These are phyloP conservation scores for Nebria salina DNA, from an alignment of 2,888 invertebrate genomes.

Conservation along the genomic window DNA sequence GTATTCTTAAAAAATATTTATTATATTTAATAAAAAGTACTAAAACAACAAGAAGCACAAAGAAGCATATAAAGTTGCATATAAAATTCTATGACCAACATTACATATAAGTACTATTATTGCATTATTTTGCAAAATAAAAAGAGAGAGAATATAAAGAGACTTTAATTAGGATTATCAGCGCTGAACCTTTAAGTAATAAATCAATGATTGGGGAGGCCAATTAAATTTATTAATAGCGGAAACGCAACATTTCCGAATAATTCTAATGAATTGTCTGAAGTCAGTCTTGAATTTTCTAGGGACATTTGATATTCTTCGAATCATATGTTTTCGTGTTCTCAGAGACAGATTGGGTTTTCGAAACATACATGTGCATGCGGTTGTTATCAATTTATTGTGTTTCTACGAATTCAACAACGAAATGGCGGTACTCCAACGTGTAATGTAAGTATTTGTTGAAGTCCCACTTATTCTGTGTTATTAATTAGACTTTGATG, in stretches of 20 bases:
- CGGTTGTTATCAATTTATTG: not conserved
- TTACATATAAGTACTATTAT: no score
- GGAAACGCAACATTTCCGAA: not conserved
- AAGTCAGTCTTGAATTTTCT: not conserved
- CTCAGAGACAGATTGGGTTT: not conserved
- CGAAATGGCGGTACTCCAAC: slow-evolving; percentile 60
- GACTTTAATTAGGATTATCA: no score
- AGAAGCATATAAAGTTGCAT: no score
- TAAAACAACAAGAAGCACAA: no score
- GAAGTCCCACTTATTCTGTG: slow-evolving; percentile 5
- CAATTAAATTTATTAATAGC: no score
- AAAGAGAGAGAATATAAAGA: no score
- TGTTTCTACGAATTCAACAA: not conserved
- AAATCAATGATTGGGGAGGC: no score
- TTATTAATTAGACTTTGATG: slow-evolving; percentile 41
- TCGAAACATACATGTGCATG: not conserved
- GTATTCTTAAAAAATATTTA: no score
- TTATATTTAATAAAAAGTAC: no score
- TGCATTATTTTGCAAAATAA: no score
- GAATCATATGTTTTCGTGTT: not conserved
- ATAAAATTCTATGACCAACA: no score
- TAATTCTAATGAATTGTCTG: not conserved
- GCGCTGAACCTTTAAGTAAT: no score
- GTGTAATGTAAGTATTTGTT: slow-evolving; percentile 60
- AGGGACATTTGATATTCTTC: not conserved